These are phyloP conservation scores for Euwallacea similis DNA, from an alignment of 1,140 invertebrate species.

Conservation along the genomic window DNA sequence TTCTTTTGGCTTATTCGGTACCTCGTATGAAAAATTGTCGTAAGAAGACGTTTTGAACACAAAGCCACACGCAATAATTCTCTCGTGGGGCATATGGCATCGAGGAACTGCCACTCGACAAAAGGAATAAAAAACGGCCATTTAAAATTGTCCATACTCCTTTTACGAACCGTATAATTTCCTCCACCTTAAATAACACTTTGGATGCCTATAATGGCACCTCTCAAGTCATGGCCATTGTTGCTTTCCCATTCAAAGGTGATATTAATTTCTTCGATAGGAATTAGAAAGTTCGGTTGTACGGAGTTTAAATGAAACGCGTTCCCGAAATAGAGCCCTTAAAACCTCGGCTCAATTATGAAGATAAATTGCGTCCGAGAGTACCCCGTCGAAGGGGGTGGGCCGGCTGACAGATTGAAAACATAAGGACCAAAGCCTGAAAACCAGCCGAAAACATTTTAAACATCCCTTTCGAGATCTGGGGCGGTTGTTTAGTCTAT, in stretches of 20 bases:
- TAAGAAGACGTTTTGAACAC: too few relatives aligned
- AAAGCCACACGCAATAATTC: too few relatives aligned
- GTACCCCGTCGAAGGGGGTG: slow-evolving; percentile 19
- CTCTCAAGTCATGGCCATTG: not conserved
- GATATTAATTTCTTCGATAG: not conserved
- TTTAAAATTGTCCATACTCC: slow-evolving; percentile 6
- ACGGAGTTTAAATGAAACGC: not conserved
- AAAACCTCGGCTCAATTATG: slow-evolving; percentile 14
- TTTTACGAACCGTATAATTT: slow-evolving; percentile 4
- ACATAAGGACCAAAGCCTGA: slow-evolving; percentile 12
- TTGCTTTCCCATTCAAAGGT: not conserved
- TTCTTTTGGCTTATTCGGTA: too few relatives aligned
- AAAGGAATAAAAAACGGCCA: slow-evolving; percentile 8
- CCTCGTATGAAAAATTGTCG: too few relatives aligned
- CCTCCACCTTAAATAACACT: slow-evolving; percentile 6
- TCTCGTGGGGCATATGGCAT: not conserved
- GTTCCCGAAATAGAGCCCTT: not conserved
- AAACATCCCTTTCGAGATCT: slow-evolving; percentile 13
- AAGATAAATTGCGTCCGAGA: slow-evolving; percentile 33
- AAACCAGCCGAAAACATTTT: slow-evolving; percentile 18
- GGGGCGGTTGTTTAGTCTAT: slow-evolving; percentile 22
- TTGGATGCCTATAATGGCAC: not conserved
- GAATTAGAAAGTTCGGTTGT: not conserved
- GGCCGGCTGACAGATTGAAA: slow-evolving; percentile 33
- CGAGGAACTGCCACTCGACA: not conserved